A percentile compares a stretch with the other conserved stretches of the same genome.
phyloP scores from a whole-genome alignment of 2,113 vertebrate genomes.

The Bagarius yarrelli region DNA sequence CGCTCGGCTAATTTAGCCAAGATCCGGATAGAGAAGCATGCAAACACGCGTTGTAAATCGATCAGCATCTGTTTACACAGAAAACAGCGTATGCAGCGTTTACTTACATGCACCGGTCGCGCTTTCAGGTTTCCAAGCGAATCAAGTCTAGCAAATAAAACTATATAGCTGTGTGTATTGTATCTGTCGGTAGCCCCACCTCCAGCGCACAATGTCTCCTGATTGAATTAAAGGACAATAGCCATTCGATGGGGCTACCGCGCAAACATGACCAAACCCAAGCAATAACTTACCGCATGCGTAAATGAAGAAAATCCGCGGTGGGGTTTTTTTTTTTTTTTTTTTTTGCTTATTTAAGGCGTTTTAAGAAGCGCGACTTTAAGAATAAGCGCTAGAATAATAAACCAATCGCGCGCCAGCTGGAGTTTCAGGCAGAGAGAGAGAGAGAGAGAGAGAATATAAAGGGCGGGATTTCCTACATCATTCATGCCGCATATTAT shows the following conservation, averaged over 20 bases:
- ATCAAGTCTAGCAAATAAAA: conserved; percentile 3
- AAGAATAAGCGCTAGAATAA: conserved; percentile 35
- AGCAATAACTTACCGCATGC: not conserved
- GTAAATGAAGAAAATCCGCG: conserved; percentile 1
- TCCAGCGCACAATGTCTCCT: conserved; percentile 40
- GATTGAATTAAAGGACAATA: conserved; percentile 49
- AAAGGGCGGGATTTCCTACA: conserved; percentile 29
- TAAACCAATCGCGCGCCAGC: conserved; percentile 39
- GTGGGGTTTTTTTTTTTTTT: not conserved
- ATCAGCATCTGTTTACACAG: not conserved
- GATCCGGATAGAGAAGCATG: not conserved
- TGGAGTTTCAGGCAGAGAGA: conserved; percentile 30
- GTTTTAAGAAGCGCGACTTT: not conserved
- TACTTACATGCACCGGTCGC: conserved; percentile 42
- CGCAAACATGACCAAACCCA: not conserved
- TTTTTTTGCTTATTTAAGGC: too few relatives aligned
- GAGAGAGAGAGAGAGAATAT: conserved; percentile 21
- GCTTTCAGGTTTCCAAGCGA: conserved; percentile 8
- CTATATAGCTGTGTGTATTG: conserved; percentile 2
- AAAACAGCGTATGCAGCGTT: not conserved
- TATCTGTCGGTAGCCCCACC: conserved; percentile 34
- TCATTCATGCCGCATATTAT: not conserved
- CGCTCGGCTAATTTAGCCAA: not conserved
- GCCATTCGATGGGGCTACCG: conserved; percentile 20
- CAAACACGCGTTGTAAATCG: not conserved